These are phyloP conservation scores for Pachypanchax playfairii DNA, from an alignment of 2,113 vertebrate species.

Conservation along the genomic window DNA sequence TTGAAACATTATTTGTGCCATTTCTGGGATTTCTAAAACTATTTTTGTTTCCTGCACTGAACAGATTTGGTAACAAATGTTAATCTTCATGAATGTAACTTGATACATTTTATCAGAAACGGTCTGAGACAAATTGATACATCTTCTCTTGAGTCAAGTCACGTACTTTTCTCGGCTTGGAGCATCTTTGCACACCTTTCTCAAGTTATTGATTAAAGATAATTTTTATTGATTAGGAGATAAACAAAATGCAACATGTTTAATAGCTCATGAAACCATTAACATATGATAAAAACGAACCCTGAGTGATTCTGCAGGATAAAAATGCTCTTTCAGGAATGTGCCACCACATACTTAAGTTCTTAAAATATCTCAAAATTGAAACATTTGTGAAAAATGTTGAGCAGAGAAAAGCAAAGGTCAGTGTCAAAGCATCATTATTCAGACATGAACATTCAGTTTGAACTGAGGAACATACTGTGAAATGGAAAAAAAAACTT, in stretches of 20 bases:
- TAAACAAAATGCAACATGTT: slow-evolving; percentile 11
- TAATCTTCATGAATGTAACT: not conserved
- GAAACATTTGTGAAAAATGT: slow-evolving; percentile 20
- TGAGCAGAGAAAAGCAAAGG: slow-evolving; percentile 7
- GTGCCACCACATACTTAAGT: not conserved
- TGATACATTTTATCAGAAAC: not conserved
- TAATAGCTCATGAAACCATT: slow-evolving; percentile 12
- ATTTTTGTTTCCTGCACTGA: not conserved
- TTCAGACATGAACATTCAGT: not conserved
- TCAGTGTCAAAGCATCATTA: not conserved
- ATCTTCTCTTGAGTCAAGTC: too few species aligned
- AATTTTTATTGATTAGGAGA: slow-evolving; percentile 2
- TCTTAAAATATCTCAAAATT: slow-evolving; percentile 4
- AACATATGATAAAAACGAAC: slow-evolving; percentile 15
- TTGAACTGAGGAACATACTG: not conserved
- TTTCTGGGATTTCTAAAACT: slow-evolving; percentile 4
- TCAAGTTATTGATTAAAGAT: slow-evolving; percentile 3
- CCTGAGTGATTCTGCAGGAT: slow-evolving; percentile 23
- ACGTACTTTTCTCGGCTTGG: not conserved
- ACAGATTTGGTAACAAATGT: not conserved
- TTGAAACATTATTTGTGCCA: slow-evolving; percentile 1
- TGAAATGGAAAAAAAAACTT: not conserved
- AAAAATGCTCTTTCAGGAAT: slow-evolving; percentile 24
- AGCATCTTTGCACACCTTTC: too few species aligned
- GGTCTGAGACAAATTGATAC: not conserved